Base-by-base conservation (phyloP, 2,113 vertebrate species). In the Mormoops blainvillei region DNA sequence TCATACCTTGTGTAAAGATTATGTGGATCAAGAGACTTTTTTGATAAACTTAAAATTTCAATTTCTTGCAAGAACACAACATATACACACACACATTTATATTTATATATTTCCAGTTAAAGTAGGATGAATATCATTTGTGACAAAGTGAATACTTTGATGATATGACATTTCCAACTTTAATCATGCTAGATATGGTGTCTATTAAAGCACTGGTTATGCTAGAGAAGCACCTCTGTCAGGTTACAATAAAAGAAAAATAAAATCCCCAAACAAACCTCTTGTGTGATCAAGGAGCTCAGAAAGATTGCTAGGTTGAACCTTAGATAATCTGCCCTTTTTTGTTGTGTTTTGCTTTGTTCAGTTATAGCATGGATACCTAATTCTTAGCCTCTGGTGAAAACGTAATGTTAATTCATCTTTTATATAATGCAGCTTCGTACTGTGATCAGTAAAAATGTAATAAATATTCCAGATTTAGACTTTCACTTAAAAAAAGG, bases 391-490 rank as follows among this genome's bases (percentile, higher is more conserved):
- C 83, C 15, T 89, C 71, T 90, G 81, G 24, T 82, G 93, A 92
- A 94, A 54, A 94, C 15, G 84, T 85, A 31, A 14, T 4, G 11
- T 95, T 54, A 80, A 22, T 50, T 89, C n/a, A 22, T 91, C 24
- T 73, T 97, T 94, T 50, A 24, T 78, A 48, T 91, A 56, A 87
- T 52, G 86, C 28, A 80, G 7, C 58, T 94, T 95, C 16, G 73
- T 80, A 43, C 67, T 90, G 28, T 74, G 87, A 50, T n/a, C 11
- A 85, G 11, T 63, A 88, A 81, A 92, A 93, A 33, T 95, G 8
- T 86, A 74, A 16, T 87, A 70, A 84, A 20, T 89, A 74, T 84
- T 93, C 85, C 3, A 78, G 33, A 70, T 92, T 95, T 31, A 87
- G 38, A 74, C 45, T 87, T 50, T 78, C 7, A 89, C 41, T 84